Percentiles rank a stretch among this genome's conserved stretches.
phyloP scores from a whole-genome alignment of 2,888 invertebrate genomes.

The Pyrrhia umbra region DNA sequence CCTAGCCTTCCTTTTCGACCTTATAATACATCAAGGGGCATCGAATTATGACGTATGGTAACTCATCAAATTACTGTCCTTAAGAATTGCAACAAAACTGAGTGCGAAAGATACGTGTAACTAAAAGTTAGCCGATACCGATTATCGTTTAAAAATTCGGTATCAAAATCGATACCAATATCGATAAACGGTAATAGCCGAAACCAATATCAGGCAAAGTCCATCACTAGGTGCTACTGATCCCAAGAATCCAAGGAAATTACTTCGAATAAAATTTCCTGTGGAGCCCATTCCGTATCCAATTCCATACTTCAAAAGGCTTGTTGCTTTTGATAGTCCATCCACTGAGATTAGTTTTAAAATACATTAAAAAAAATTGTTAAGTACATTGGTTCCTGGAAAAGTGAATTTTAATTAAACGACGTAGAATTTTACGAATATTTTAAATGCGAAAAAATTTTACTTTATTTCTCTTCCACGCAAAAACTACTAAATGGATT shows the following conservation, averaged over 20 bases:
- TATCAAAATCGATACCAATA: conserved; percentile 27
- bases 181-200: conserved; percentile 13
- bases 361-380: conserved; percentile 6
- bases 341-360: conserved; percentile 46
- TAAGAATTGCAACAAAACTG: too few species aligned
- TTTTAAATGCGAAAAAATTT: too few species aligned
- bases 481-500: too few species aligned
- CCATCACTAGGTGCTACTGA: conserved; percentile 42
- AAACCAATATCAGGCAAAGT: conserved; percentile 46
- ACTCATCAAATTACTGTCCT: too few species aligned
- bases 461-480: too few species aligned
- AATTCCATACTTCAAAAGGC: conserved; percentile 61
- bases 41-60: too few species aligned
- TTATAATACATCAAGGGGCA: too few species aligned
- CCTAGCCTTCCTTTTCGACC: too few species aligned
- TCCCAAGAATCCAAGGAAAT: conserved; percentile 57
- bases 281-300: conserved; percentile 50
- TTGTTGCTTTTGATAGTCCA: conserved; percentile 46
- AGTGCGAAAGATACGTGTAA: too few species aligned
- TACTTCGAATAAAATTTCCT: conserved; percentile 63
- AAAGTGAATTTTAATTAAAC: neutral
- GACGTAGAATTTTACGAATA: neutral
- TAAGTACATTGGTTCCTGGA: neutral
- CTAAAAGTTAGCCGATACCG: too few species aligned
- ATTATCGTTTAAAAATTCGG: too few species aligned